These are phyloP conservation scores for Mionectes macconnelli DNA, from an alignment of 2,113 vertebrate species.

Conservation along the genomic window DNA sequence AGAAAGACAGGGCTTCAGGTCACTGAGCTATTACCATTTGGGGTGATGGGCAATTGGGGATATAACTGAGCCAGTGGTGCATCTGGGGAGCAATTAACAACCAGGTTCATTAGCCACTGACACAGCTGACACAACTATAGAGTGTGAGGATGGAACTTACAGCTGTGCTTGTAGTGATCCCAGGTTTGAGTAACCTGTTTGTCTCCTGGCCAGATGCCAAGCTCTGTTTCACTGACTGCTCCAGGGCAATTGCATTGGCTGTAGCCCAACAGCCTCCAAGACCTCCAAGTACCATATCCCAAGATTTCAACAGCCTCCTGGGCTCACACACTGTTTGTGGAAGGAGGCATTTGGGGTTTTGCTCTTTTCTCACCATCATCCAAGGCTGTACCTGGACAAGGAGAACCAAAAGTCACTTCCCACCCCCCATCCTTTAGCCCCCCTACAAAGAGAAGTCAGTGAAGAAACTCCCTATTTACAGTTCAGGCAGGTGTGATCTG, in stretches of 20 bases:
- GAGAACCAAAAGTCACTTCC: not conserved
- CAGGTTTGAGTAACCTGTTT: not conserved
- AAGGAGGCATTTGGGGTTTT: not conserved
- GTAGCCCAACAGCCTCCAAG: not conserved
- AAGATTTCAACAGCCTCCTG: not conserved
- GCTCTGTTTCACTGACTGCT: not conserved
- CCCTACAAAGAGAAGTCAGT: not conserved
- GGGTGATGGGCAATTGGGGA: rapidly evolving
- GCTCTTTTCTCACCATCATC: not conserved
- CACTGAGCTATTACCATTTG: not conserved
- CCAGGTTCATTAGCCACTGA: not conserved
- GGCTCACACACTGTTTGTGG: not conserved
- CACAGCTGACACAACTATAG: not conserved
- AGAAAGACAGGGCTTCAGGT: not conserved
- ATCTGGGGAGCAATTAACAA: rapidly evolving
- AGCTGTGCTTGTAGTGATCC: not conserved
- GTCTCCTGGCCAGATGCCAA: not conserved
- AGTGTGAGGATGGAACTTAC: not conserved
- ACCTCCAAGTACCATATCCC: not conserved
- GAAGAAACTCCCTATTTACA: not conserved
- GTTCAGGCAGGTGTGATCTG: not conserved
- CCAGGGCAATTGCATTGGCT: rapidly evolving
- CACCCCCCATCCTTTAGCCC: not conserved
- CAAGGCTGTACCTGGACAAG: not conserved
- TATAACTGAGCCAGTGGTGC: not conserved